Base-by-base conservation (phyloP, 2,797 vertebrate species). In the Pipistrellus nathusii region DNA sequence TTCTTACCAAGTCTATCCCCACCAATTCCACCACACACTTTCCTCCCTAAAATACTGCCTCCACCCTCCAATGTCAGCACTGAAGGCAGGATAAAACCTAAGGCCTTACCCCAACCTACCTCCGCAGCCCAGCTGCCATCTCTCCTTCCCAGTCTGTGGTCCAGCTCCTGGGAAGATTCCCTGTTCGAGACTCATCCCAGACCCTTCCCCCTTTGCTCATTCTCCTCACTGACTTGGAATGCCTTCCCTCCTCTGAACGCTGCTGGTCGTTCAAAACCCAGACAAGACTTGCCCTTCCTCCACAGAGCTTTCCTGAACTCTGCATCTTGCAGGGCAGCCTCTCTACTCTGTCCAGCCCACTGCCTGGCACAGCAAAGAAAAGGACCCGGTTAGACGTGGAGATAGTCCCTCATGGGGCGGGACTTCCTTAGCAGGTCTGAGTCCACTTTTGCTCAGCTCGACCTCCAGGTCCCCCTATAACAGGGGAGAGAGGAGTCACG, bases 141-240 rank as follows among this genome's bases (percentile, higher is more conserved):
- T 25, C 32, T 17, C n/a, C 57, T 59, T 13, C 4, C 5, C 1
- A 21, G n/a, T 13, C 21, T 4, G 0, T n/a, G 0, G 21, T 48
- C 25, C 14, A 25, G 20, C 10, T 18, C 27, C 38, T 35, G 20
- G 30, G 62, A 44, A 53, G 18, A 23, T 5, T 48, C 17, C 55
- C n/a, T 59, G 9, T 46, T 41, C 9, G 2, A 20, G 66, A 32
- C 20, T 83, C 51, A 41, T n/a, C 46, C 23, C 27, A 64, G 55
- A 48, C 35, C 32, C 23, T 51, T 77, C 46, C 30, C 25, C 10
- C n/a, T 83, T 15, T 20, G 32, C 73, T 38, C n/a, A 20, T 4
- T 38, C n/a, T 64, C 32, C 20, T 84, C 53, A 41, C 38, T 71
- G 51, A 84, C 46, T 44, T 55, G 62, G 64, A 73, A 46, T 7